Base-by-base conservation (phyloP, 2,113 vertebrate species). In the Antennarius striatus region DNA sequence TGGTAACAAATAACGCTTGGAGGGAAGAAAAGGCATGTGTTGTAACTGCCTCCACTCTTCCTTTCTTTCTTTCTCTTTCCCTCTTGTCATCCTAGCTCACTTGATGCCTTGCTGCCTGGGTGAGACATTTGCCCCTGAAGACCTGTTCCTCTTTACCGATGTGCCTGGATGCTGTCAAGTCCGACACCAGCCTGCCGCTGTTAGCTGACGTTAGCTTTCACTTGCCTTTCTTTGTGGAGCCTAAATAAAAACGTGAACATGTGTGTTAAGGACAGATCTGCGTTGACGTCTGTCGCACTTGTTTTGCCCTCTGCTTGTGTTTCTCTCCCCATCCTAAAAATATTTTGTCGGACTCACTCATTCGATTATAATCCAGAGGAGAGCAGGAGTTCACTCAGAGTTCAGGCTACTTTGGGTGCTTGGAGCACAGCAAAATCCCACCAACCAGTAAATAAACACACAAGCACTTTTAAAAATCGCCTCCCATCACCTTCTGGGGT, bases 1-100 rank as follows among this genome's bases (percentile, higher is more conserved):
- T 73, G 86, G 79, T 84, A 88, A 91, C 89, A 91, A 90, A 86
- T 83, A 75, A 77, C 55, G 80, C 87, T 86, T 66, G 67, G 85
- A 84, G 62, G 65, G 66, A 45, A 56, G 75, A 71, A 74, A 79
- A 90, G 90, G 82, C 84, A 81, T 90, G 71, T 93, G 92, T 93
- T 90, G 88, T 91, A 93, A 93, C 56, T 22, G 57, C 69, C 63
- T 71, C 56, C 63, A 40, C 63, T 60, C 39, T 40, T 42, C 60
- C 32, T 51, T 66, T 46, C 60, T 49, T 14, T 72, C 48, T 47
- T 14, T 62, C 66, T 57, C 57, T 55, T 57, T 48, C 59, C 51
- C 50, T 43, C 48, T 40, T 32, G 45, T 45, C 72, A 83, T 36
- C 58, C 71, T 63, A 62, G 63, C 74, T 55, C 45, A 62, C 36